A percentile compares a stretch with the other conserved stretches of the same genome.
These are phyloP conservation scores for Psilanteris sp. DNA, from an alignment of 1,140 invertebrate genomes.

Conservation along the genomic window DNA sequence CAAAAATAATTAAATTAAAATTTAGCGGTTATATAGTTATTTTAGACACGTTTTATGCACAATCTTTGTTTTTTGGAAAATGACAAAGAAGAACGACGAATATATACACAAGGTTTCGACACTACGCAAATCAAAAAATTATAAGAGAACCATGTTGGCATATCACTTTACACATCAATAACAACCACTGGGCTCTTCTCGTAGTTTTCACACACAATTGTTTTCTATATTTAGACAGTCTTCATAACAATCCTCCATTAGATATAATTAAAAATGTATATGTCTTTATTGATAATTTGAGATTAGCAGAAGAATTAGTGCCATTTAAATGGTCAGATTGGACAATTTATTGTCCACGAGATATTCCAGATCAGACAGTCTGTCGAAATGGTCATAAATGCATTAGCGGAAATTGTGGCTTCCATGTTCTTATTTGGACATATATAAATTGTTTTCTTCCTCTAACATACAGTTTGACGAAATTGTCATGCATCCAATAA, in stretches of 20 bases:
- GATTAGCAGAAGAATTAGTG: neutral
- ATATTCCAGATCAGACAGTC: slow-evolving; percentile 4
- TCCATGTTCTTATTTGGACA: neutral
- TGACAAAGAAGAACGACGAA: neutral
- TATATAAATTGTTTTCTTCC: neutral
- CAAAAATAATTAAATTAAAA: neutral
- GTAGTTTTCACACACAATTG: slow-evolving; percentile 9
- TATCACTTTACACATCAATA: neutral
- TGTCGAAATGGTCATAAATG: neutral
- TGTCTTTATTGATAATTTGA: neutral
- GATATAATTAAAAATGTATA: neutral
- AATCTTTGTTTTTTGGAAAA: neutral
- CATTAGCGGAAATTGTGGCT: slow-evolving; percentile 6
- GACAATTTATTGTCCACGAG: slow-evolving; percentile 1
- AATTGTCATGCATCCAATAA: neutral
- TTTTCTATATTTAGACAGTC: slow-evolving; percentile 7
- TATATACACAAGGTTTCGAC: neutral
- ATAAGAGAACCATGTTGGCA: neutral
- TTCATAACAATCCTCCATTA: neutral
- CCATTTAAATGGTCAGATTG: neutral
- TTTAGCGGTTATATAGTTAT: slow-evolving; percentile 1
- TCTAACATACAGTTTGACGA: slow-evolving; percentile 1
- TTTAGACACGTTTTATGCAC: neutral
- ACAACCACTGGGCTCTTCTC: slow-evolving; percentile 2
- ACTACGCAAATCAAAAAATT: neutral